Base-by-base conservation (phyloP, 2,113 vertebrate species). In the Corythoichthys haematopterus region DNA sequence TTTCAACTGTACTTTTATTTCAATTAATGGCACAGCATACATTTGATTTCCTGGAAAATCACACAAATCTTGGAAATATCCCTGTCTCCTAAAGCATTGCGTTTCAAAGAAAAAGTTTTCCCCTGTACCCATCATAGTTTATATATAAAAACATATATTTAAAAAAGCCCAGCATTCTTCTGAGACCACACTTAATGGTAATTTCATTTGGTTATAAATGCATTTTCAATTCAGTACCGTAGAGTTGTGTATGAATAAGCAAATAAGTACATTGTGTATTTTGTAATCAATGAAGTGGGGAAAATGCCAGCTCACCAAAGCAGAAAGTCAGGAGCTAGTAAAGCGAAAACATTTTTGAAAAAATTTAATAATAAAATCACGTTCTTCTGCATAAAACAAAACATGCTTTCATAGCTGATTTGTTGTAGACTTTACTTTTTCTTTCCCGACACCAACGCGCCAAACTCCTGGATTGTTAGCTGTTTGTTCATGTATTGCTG, bases 401-500 rank as follows among this genome's bases (percentile, higher is more conserved):
- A 67, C 56, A 36, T 20, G 4, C 46, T 50, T 57, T 35, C 1
- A 14, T 35, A 66, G 12, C 56, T 45, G 43, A 8, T 57, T 65
- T 48, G n/a, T 20, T 0, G 60, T 12, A 28, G 1, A 3, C 13
- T 67, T 82, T 64, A 85, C 61, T 72, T 72, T 14, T 1, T 84
- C 53, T 91, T 91, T 59, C 95, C 96, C 0, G 96, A 97, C 77
- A 98, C 94, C 89, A 98, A 76, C 33, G 93, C 84, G 0, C 96
- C 97, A 87, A 99, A 89, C 88, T 99, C 97, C 80, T 98, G 96
- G 79, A 99, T 98, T 1, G 93, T 93, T 87, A 99, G 94, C 76
- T 97, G 93, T 87, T 98, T 98, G 88, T 96, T 94, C 68, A 93
- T 76, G 76, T 98, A 99, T 84, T 93, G 93, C 72, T 98, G 89